Evolutionary conservation across 1,140 invertebrate species (phyloP), one percentile per base, ranked within the genome.

Genomic region (Drosophila chauvacae): DNA sequence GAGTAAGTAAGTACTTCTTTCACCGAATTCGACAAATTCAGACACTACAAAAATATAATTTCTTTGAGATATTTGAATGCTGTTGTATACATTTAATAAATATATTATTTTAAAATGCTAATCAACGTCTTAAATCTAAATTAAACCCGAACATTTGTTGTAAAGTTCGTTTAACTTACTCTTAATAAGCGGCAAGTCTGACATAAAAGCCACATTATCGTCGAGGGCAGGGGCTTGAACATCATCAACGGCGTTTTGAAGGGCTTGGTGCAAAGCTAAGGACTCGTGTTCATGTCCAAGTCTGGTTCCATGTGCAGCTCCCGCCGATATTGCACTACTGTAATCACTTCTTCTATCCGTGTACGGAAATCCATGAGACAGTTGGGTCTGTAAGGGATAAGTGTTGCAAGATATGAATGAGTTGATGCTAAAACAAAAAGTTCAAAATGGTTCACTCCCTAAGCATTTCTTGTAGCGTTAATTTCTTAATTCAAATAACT

Each of bases 161-260:
- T 11, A 18, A 44, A 14, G 14, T 23, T 23, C 33, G 7, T 6
- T 41, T 11, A 30, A 96, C 64, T 96, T 94, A 97, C 97, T 97
- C 96, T 97, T 97, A 80, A 97, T 94, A 76, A 97, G 94, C 73
- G 97, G 96, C 92, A 97, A 94, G 90, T 97, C 96, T 74, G 96
- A 96, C 94, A 97, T 97, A 93, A 97, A 97, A 20, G 96, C 96
- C 63, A 95, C 95, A 77, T 95, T 96, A 84, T 97, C 96, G 91
- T 97, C 97, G 90, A 97, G 95, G 73, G 96, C 96, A 76, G 96
- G 95, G 93, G 96, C 96, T 96, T 96, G 94, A 51, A 94, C 95
- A 86, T 96, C 96, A 81, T 97, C 96, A 37, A 97, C 95, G 5
- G 95, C 94, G 71, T 95, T 95, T 69, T 95, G 95, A 20, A 95